A percentile compares a stretch with the other conserved stretches of the same genome.
phyloP scores from a whole-genome alignment of 2,888 invertebrate species.

The Sturmia bella region DNA sequence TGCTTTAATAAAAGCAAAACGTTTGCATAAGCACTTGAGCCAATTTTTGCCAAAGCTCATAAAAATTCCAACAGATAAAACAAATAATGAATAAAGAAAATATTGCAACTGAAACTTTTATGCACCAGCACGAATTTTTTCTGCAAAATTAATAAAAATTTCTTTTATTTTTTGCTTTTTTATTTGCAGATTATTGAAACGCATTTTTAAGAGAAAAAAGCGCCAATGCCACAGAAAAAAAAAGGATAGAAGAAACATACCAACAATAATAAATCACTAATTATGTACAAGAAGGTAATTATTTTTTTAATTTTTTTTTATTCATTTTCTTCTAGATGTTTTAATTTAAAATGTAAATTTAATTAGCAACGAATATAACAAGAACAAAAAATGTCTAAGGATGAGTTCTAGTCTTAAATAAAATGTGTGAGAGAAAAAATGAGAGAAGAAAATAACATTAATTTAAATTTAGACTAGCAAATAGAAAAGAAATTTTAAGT shows the following conservation, averaged over 20 bases:
- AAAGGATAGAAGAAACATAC: background rate
- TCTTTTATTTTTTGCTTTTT: conserved; percentile 10
- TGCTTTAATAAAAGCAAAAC: too few species aligned
- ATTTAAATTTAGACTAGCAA: background rate
- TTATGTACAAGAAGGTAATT: conserved; percentile 23
- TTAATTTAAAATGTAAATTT: background rate
- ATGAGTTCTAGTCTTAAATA: background rate
- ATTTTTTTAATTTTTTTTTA: too few species aligned
- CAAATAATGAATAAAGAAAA: too few species aligned
- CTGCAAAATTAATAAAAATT: background rate
- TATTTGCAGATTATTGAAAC: conserved; percentile 77
- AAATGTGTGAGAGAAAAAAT: background rate
- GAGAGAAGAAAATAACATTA: background rate
- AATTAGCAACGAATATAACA: conserved; percentile 56
- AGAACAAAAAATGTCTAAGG: conserved; percentile 10
- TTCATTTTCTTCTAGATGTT: background rate
- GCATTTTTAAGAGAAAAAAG: conserved; percentile 74
- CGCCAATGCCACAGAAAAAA: conserved; percentile 11
- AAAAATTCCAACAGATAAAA: background rate
- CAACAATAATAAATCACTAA: conserved; percentile 18
- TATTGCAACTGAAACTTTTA: too few species aligned
- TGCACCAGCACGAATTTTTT: too few species aligned
- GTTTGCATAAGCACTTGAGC: too few species aligned
- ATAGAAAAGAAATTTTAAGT: background rate
- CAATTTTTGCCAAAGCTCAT: background rate